Evolutionary conservation across 2,113 vertebrate genomes (phyloP), one percentile per base, ranked within the genome.

Genomic region (Tupaia chinensis): DNA sequence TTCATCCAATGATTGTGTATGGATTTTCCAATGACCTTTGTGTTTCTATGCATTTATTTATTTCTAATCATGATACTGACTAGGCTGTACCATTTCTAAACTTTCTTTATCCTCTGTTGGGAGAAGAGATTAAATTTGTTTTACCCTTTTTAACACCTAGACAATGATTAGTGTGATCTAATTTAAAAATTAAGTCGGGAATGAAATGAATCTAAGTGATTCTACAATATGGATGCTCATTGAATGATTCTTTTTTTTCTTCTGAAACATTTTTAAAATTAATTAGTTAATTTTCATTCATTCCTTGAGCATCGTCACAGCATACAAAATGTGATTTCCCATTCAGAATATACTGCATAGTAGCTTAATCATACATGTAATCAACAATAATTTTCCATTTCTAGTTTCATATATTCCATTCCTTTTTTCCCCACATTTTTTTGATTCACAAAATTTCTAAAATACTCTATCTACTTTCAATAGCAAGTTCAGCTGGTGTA

Each of bases 141-240:
- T 95, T 16, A 10, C 74, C 70, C 34, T 68, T 86, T 92, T 83
- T 63, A 56, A 5, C 22, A 92, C 61, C 17, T 95, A 17, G 16
- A 83, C 44, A 77, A 20, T 82, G 66, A 5, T 69, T 77, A 76
- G 4, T 88, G 63, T 88, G 78, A 88, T 56, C 1, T 83, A 83
- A 63, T 65, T 79, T 86, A 94, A 90, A 94, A 91, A 53, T 81
- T 87, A 91, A 68, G n/a, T 91, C 56, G 56, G 63, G 32, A 87
- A 13, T 27, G 76, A 87, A 95, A 61, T 82, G 12, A 76, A 66
- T 89, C 17, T 74, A 53, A 72, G 84, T 80, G 22, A 72, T 63
- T 85, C 23, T 77, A 44, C 20, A 79, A 15, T 63, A 63, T 56
- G 29, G 9, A 13, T 77, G 61, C 77, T 83, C 9, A 76, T 77